Evolutionary conservation across 2,888 invertebrate genomes (phyloP).

Genomic region (Clivina fossor): DNA sequence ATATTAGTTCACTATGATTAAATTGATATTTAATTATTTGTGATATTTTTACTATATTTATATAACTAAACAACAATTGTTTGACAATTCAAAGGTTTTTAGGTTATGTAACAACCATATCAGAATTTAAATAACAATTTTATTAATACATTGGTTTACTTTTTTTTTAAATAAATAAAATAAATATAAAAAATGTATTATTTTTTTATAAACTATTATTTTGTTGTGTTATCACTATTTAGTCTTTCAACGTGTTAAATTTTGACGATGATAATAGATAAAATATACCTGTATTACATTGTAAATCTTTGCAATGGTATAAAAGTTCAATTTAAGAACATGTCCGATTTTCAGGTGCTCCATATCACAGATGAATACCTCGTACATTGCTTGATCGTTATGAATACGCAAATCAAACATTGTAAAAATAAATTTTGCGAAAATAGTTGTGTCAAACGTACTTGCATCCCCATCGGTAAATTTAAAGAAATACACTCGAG

Average conservation of each 20-base stretch:
- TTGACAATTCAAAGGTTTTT: no score
- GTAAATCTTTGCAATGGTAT: not conserved
- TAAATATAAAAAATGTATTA: no score
- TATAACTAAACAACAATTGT: no score
- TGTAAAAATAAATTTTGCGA: not conserved
- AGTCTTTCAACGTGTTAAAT: not conserved
- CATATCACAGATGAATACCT: not conserved
- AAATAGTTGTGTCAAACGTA: not conserved
- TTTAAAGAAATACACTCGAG: not conserved
- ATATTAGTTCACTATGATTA: no score
- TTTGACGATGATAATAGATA: not conserved
- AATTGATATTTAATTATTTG: no score
- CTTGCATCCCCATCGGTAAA: not conserved
- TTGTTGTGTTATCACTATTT: not conserved
- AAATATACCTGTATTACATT: not conserved
- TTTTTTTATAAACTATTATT: not conserved
- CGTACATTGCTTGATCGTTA: not conserved
- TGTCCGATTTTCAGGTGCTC: constrained; percentile 1
- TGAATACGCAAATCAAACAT: constrained; percentile 5
- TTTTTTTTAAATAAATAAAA: no score
- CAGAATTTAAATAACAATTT: no score
- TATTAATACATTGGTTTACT: no score
- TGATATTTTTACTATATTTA: no score
- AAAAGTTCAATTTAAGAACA: constrained; percentile 1
- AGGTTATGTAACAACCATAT: no score